Evolutionary conservation across 2,113 vertebrate species (phyloP), one percentile per base, ranked within the genome.

Genomic region (Falcunculus frontatus): DNA sequence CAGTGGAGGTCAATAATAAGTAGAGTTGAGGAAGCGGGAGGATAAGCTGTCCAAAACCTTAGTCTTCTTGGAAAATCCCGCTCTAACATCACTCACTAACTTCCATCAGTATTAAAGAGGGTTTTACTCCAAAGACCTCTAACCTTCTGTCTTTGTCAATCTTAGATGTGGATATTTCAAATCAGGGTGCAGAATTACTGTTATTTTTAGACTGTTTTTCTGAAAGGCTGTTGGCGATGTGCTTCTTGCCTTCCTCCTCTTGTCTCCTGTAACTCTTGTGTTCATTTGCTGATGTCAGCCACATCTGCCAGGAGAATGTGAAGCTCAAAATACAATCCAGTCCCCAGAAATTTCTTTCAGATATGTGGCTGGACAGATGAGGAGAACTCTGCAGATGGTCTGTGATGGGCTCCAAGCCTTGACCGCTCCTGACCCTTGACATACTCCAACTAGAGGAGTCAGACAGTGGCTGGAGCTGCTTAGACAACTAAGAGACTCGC

Each of bases 81-180:
- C 42, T 84, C 35, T 84, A 89, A 33, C 6, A 11, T 60, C 56
- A 57, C 17, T 84, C 33, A 56, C 50, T 82, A 55, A 72, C 41
- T 85, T 86, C 20, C 23, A 35, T 70, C 39, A 69, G 6, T 63
- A 70, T 74, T 90, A 76, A 55, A 57, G 44, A 65, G 41, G 44
- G 27, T 76, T 83, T 87, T 72, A 41, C 42, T 17, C 19, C 20
- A 39, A 59, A 59, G 55, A 62, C 32, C 32, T 37, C 46, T 90
- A 68, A 59, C 55, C 46, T 87, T 76, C 50, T 87, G 25, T 64
- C 44, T 80, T 72, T 87, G 41, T 87, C 2, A 3, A 16, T 87
- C 50, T 89, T 87, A 93, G 46, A 33, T 69, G 62, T 65, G 50
- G 32, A 17, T 79, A 57, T 87, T 89, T 89, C 88, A 82, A 82